phyloP scores from a whole-genome alignment of 2,888 invertebrate genomes.

The Cylindroiulus punctatus region DNA sequence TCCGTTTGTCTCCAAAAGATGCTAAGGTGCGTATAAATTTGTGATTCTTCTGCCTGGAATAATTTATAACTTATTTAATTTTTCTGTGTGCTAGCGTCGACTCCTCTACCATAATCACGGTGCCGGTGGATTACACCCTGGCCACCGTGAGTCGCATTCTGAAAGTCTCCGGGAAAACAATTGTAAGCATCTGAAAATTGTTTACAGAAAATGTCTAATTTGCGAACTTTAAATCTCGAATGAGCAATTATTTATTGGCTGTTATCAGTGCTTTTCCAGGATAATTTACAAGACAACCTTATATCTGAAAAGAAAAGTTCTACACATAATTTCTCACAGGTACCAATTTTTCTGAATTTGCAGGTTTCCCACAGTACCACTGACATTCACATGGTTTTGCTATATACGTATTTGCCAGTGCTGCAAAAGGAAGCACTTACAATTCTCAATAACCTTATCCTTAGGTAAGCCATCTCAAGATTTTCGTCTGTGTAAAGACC shows the following conservation, averaged over 20 bases:
- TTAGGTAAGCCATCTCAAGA: not conserved
- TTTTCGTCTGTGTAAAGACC: too few species aligned
- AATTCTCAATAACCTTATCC: not conserved
- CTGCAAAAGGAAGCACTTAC: not conserved
- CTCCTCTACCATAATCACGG: not conserved
- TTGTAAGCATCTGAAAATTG: not conserved
- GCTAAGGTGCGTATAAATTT: not conserved
- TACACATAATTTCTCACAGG: not conserved
- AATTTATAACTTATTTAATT: too few species aligned
- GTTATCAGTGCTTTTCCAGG: not conserved
- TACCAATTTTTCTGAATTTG: not conserved
- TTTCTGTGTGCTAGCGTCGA: too few species aligned
- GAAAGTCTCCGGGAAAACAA: not conserved
- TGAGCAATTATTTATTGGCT: too few species aligned
- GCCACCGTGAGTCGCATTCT: not conserved
- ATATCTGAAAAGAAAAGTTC: too few species aligned
- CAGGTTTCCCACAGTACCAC: not conserved
- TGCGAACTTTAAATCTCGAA: too few species aligned
- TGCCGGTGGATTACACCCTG: not conserved
- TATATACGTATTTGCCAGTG: not conserved
- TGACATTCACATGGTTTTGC: not conserved
- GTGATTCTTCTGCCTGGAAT: too few species aligned
- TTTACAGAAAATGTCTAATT: not conserved
- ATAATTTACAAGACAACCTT: too few species aligned
- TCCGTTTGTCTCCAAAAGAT: not conserved